A percentile compares a stretch with the other conserved stretches of the same genome.
These are phyloP conservation scores for Polypterus senegalus DNA, from an alignment of 2,113 vertebrate species.

Conservation along the genomic window DNA sequence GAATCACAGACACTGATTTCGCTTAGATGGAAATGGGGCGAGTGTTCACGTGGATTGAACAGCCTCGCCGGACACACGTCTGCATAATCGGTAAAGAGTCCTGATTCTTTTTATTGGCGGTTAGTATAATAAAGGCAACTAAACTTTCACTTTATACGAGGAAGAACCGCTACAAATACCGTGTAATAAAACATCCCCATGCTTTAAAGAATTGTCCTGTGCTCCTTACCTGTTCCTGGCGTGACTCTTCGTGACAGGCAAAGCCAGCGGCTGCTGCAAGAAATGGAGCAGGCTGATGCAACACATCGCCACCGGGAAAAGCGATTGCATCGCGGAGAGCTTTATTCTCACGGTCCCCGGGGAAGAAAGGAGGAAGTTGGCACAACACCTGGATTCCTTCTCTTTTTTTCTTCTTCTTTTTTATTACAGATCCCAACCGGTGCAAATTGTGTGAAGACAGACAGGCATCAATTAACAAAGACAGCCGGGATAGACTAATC, in stretches of 20 bases:
- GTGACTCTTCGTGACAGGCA: conserved; percentile 25
- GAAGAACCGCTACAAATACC: too few species aligned
- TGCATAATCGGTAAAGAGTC: too few species aligned
- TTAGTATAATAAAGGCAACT: too few species aligned
- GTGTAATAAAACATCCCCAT: conserved; percentile 5
- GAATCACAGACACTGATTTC: too few species aligned
- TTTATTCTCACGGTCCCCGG: conserved; percentile 22
- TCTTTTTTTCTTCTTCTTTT: too few species aligned
- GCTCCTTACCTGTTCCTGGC: conserved; percentile 36
- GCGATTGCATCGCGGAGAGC: conserved; percentile 38
- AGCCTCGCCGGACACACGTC: too few species aligned
- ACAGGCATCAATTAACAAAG: conserved; percentile 7
- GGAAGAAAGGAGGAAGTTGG: conserved; percentile 18
- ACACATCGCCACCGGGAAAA: conserved; percentile 41
- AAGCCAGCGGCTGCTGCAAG: conserved; percentile 34
- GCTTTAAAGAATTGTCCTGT: neutral
- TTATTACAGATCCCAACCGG: conserved; percentile 12
- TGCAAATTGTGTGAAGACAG: neutral
- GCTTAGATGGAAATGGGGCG: too few species aligned
- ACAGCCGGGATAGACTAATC: too few species aligned
- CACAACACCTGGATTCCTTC: conserved; percentile 13
- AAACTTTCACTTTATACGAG: too few species aligned
- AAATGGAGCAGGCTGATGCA: conserved; percentile 56
- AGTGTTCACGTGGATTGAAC: too few species aligned
- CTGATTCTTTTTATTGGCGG: too few species aligned